These are phyloP conservation scores for Rutpela maculata DNA, from an alignment of 2,888 invertebrate genomes.

Conservation along the genomic window DNA sequence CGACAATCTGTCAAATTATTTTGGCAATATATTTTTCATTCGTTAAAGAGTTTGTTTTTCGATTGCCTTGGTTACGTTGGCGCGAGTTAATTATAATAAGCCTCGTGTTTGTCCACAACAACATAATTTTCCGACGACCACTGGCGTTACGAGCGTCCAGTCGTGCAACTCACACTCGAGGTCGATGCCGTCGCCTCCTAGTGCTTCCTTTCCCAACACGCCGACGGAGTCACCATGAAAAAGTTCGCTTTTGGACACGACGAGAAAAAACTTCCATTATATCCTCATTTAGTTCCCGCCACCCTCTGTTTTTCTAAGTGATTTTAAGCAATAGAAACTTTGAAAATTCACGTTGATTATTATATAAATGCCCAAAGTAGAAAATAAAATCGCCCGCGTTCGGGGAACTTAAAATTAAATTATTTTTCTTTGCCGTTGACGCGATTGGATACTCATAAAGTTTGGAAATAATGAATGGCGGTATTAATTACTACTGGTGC, in stretches of 20 bases:
- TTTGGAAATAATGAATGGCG: neutral
- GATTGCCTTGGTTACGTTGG: too few relatives aligned
- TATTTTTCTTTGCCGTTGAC: conserved; percentile 7
- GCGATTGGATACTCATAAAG: conserved; percentile 14
- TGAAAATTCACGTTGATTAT: conserved; percentile 42
- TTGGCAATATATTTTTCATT: too few relatives aligned
- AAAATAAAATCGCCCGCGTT: conserved; percentile 26
- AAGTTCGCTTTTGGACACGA: conserved; percentile 44
- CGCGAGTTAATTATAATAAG: too few relatives aligned
- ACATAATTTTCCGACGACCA: neutral
- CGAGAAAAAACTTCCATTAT: conserved; percentile 43
- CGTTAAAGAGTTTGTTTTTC: too few relatives aligned
- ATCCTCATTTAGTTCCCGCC: conserved; percentile 42
- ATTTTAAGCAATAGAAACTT: conserved; percentile 42
- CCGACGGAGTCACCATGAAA: conserved; percentile 38
- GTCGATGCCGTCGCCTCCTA: conserved; percentile 33
- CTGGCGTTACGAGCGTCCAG: neutral
- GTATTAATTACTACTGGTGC: neutral
- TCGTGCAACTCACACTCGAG: conserved; percentile 10
- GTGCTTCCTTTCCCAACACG: conserved; percentile 33
- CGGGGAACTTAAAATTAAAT: conserved; percentile 29
- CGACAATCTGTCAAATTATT: too few relatives aligned
- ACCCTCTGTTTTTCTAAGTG: conserved; percentile 29
- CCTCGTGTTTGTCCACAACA: too few relatives aligned
- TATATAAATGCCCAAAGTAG: conserved; percentile 41